Conservation (phyloP, 2,113 vertebrate genomes). For the Mus musculus region DNA sequence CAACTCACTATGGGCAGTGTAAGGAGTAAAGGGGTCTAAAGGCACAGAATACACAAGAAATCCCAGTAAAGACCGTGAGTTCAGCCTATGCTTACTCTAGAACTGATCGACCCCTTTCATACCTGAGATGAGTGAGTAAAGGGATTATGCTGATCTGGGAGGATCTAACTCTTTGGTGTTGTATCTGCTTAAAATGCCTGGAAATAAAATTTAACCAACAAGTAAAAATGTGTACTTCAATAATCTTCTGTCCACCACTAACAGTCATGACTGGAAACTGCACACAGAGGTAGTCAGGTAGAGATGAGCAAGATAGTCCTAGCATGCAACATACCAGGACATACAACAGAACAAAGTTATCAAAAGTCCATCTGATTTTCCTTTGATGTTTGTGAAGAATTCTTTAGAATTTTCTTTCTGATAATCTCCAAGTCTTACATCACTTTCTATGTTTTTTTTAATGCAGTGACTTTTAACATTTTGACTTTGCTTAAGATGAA, state of each 20-base stretch:
- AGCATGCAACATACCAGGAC: accelerated
- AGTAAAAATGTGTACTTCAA: background rate
- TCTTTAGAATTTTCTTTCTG: constrained; percentile 4
- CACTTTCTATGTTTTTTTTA: background rate
- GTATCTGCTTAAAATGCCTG: background rate
- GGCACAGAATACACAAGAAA: background rate
- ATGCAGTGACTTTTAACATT: background rate
- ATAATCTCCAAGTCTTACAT: background rate
- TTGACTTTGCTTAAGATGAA: constrained; percentile 40
- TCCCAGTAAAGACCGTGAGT: background rate
- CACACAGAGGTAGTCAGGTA: background rate
- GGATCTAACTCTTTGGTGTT: background rate
- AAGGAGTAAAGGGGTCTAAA: background rate
- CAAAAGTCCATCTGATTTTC: background rate
- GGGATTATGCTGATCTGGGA: background rate
- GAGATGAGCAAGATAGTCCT: background rate
- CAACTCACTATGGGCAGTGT: background rate
- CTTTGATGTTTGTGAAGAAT: background rate
- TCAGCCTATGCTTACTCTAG: background rate
- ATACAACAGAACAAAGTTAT: accelerated
- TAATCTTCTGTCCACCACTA: background rate
- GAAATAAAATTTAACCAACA: background rate
- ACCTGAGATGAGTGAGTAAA: background rate
- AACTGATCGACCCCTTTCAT: background rate
- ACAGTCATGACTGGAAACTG: accelerated